Base-by-base conservation (phyloP, 2,888 invertebrate genomes). In the Bellardia pandia region DNA sequence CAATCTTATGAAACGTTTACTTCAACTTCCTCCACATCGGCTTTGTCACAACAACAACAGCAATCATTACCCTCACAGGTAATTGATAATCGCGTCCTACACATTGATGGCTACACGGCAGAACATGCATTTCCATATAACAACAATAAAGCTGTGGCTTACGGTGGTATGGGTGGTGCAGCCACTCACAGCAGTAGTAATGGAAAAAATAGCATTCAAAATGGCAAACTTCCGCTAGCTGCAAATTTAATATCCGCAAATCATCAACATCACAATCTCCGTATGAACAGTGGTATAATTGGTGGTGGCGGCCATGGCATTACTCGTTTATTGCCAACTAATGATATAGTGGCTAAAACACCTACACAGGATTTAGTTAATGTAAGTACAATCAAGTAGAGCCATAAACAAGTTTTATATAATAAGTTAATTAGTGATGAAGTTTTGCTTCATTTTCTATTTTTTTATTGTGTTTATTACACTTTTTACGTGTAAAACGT, bases 361-460 rank as follows among this genome's bases (percentile, higher is more conserved):
- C 92, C 92, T 83, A 91, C 91, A 68, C 90, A 90, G 89, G 92
- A 92, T 89, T 89, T 92, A 88, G 91, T 92, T 60, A 92, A 92
- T 89, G 92, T 92, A 86, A 90, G 91, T 89, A 53, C 3, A 71
- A 62, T 45, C 30, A 74, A 48, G 33, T 14, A 9, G 7, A 37
- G 5, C 51, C 40, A 53, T 23, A 33, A 68, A 58, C 14, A 66
- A 53, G 33, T 56, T 53, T 58, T 11, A 37, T 71, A 23, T n/a
- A 71, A 58, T 33, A 42, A 66, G 51, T 16, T 68, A 48, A 78
- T 68, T 68, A 40, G 33, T 16, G 11, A 72, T 48, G 14, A 66
- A 16, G n/a, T 60, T 60, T 40, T 74, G 2, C 30, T 2, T 37
- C 45, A 11, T 11, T 45, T 45, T 45, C 3, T 13, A 9, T 3